Conservation (phyloP, 2,888 invertebrate genomes). For the Eristalis intricaria region DNA sequence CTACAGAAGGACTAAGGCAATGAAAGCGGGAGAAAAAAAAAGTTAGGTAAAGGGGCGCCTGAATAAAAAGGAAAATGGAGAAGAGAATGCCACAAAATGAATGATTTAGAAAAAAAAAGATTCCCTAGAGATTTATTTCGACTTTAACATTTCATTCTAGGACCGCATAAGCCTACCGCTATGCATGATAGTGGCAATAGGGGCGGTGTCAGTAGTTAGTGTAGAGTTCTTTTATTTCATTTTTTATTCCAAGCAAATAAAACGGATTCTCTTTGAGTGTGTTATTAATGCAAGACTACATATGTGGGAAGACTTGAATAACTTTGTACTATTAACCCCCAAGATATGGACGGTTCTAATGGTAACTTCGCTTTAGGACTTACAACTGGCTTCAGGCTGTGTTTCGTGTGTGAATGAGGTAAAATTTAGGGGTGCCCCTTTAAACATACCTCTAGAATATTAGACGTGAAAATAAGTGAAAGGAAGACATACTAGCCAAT, state of each 20-base stretch:
- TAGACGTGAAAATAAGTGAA: too few species aligned
- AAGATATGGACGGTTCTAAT: not conserved
- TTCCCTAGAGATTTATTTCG: conserved; percentile 58
- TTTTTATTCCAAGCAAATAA: conserved; percentile 38
- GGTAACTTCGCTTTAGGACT: not conserved
- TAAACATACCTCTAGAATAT: too few species aligned
- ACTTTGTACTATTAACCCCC: conserved; percentile 16
- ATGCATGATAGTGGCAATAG: not conserved
- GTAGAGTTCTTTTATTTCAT: conserved; percentile 16
- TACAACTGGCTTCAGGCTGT: not conserved
- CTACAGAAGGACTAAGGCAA: not conserved
- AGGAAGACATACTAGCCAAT: too few species aligned
- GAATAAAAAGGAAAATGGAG: not conserved
- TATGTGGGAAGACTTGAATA: conserved; percentile 41
- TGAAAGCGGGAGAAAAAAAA: not conserved
- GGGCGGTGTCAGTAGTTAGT: conserved; percentile 32
- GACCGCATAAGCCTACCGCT: conserved; percentile 32
- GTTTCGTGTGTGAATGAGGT: not conserved
- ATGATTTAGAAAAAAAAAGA: conserved; percentile 34
- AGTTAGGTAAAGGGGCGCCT: not conserved
- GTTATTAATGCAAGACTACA: conserved; percentile 53
- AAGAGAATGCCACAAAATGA: conserved; percentile 31
- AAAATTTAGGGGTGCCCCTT: not conserved
- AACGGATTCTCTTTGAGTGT: conserved; percentile 52
- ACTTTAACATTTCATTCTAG: conserved; percentile 48